Percentiles rank a stretch among this genome's conserved stretches.
Conservation (phyloP, 2,888 invertebrate genomes). For the Desoria tigrina region DNA sequence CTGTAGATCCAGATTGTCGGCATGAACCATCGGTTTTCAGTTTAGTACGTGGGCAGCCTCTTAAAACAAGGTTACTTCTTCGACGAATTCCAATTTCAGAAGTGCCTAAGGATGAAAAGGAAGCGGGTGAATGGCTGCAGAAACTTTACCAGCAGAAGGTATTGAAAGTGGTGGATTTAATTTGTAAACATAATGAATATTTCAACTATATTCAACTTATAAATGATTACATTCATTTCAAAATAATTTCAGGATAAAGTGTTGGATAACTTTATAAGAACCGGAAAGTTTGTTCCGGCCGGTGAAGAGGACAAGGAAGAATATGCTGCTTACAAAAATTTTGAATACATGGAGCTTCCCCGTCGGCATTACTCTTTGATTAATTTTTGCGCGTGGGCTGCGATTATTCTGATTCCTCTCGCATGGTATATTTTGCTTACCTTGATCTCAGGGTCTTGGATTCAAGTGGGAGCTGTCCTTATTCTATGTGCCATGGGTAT, state of each 20-base stretch:
- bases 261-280: conserved; percentile 71
- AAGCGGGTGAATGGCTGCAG: conserved; percentile 78
- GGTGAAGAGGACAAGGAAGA: conserved; percentile 65
- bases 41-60: conserved; percentile 63
- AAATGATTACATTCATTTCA: too few relatives aligned
- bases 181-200: too few relatives aligned
- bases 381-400: conserved; percentile 72
- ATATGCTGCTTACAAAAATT: conserved; percentile 55
- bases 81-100: conserved; percentile 77
- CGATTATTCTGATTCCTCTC: conserved; percentile 70
- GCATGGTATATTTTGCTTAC: conserved; percentile 69
- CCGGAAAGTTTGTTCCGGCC: conserved; percentile 76
- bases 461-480: conserved; percentile 69
- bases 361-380: conserved; percentile 69
- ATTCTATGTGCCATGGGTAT: conserved; percentile 75
- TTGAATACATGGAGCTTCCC: conserved; percentile 63
- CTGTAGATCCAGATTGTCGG: conserved; percentile 54
- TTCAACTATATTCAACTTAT: too few relatives aligned
- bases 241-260: conserved; percentile 72
- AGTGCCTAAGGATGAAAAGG: conserved; percentile 75
- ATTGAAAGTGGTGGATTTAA: too few relatives aligned
- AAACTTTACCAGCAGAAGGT: conserved; percentile 74
- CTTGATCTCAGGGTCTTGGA: conserved; percentile 71
- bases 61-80: conserved; percentile 75
- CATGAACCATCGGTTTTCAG: conserved; percentile 47